These are phyloP conservation scores for Aphelenchoides fujianensis DNA, from an alignment of 1,140 invertebrate species.

Conservation along the genomic window DNA sequence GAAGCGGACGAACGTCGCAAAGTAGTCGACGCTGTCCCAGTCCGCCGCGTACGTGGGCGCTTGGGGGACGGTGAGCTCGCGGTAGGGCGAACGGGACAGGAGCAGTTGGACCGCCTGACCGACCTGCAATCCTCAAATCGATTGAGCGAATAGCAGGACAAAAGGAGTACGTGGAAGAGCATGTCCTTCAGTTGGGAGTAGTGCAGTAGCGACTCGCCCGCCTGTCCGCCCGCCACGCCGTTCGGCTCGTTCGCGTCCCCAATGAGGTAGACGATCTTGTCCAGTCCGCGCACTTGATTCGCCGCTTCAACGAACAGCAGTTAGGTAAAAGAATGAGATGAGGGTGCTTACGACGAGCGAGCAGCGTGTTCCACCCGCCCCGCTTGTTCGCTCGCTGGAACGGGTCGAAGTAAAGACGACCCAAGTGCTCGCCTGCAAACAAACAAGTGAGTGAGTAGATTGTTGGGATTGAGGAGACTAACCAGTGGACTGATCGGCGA, in stretches of 20 bases:
- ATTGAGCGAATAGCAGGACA: constrained; percentile 19
- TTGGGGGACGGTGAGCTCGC: constrained; percentile 51
- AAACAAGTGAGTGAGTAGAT: neutral
- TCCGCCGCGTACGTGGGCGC: constrained; percentile 54
- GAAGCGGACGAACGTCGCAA: constrained; percentile 55
- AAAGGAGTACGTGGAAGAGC: constrained; percentile 48
- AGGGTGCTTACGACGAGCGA: constrained; percentile 47
- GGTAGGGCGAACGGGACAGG: constrained; percentile 52
- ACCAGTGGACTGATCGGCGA: constrained; percentile 45
- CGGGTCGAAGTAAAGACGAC: constrained; percentile 57
- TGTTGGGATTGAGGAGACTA: no score
- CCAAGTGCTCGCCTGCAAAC: constrained; percentile 53
- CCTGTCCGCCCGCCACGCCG: neutral
- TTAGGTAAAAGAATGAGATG: neutral
- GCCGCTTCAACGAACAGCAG: constrained; percentile 48
- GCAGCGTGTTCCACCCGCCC: constrained; percentile 47
- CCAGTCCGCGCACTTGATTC: constrained; percentile 48
- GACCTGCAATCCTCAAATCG: constrained; percentile 45
- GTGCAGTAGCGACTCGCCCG: constrained; percentile 48
- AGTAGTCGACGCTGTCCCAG: constrained; percentile 58
- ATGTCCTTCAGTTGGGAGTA: constrained; percentile 47
- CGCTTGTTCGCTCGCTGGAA: constrained; percentile 51
- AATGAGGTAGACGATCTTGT: constrained; percentile 59
- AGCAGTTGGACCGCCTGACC: constrained; percentile 54
- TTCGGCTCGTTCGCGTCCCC: constrained; percentile 53